Percentiles rank a stretch among this genome's conserved stretches.
phyloP scores from a whole-genome alignment of 2,113 vertebrate species.

The Petrocephalus microphthalmus region DNA sequence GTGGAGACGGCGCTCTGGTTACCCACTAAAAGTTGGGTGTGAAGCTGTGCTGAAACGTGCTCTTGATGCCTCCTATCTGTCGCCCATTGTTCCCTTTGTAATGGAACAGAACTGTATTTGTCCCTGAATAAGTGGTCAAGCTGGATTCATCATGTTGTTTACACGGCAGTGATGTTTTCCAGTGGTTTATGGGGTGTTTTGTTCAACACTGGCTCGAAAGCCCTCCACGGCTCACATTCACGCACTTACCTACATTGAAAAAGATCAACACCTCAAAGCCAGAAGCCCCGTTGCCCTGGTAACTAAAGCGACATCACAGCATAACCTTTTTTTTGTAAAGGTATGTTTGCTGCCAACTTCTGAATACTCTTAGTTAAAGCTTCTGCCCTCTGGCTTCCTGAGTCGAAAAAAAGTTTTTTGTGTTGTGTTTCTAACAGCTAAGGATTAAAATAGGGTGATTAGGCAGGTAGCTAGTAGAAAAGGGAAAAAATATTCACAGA shows the following conservation, averaged over 20 bases:
- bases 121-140: not conserved
- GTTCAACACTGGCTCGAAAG: not conserved
- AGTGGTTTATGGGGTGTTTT: not conserved
- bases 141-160: not conserved
- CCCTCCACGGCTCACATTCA: constrained; percentile 12
- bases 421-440: not conserved
- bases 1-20: not conserved
- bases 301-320: constrained; percentile 6
- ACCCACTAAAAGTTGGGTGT: not conserved
- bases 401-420: not conserved
- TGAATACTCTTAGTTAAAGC: not conserved
- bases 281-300: constrained; percentile 17
- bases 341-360: constrained; percentile 11
- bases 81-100: not conserved
- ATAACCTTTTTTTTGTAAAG: not conserved
- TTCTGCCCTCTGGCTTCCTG: not conserved
- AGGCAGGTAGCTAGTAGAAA: not conserved
- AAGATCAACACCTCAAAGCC: constrained; percentile 16
- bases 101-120: not conserved
- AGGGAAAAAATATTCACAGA: not conserved
- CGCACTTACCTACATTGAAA: constrained; percentile 13
- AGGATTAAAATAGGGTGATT: not conserved
- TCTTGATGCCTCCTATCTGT: not conserved
- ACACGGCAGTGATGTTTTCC: not conserved
- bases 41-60: not conserved